Conservation (phyloP, 2,888 invertebrate genomes). For the Encarsia formosa region DNA sequence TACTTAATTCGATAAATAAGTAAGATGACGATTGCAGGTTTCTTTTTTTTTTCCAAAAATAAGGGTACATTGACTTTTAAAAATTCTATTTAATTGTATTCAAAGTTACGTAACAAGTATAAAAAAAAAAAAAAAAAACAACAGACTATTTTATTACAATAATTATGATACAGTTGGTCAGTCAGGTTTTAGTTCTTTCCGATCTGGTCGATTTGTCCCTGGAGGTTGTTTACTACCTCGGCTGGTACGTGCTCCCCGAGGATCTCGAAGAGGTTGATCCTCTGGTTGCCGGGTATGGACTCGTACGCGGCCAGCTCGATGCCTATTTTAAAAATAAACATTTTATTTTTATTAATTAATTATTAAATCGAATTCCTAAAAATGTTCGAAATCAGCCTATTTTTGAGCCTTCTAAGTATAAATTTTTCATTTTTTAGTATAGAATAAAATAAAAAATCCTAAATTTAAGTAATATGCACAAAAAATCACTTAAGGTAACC, state of each 20-base stretch:
- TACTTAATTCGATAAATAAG: conserved; percentile 34
- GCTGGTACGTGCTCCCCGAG: conserved; percentile 81
- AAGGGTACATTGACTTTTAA: conserved; percentile 7
- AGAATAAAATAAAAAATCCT: too few species aligned
- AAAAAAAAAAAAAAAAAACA: conserved; percentile 6
- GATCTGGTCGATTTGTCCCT: conserved; percentile 79
- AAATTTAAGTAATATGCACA: too few species aligned
- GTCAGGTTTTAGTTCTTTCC: conserved; percentile 57
- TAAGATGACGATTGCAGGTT: conserved; percentile 9
- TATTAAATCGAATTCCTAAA: too few species aligned
- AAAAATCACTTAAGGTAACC: too few species aligned
- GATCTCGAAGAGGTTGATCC: conserved; percentile 78
- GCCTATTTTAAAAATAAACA: too few species aligned
- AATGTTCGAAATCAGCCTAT: too few species aligned
- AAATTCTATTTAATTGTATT: conserved; percentile 6
- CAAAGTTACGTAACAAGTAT: not conserved
- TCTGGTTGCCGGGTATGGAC: conserved; percentile 79
- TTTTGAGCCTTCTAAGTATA: too few species aligned
- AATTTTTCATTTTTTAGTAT: too few species aligned
- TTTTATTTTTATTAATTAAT: too few species aligned
- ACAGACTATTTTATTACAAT: too few species aligned
- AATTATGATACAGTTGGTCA: not conserved
- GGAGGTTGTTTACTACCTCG: conserved; percentile 84
- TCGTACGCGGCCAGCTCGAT: conserved; percentile 83
- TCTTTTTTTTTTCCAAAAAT: not conserved